Evolutionary conservation across 2,888 invertebrate species (phyloP), one percentile per base, ranked within the genome.

Genomic region (Epirrhoe alternata): DNA sequence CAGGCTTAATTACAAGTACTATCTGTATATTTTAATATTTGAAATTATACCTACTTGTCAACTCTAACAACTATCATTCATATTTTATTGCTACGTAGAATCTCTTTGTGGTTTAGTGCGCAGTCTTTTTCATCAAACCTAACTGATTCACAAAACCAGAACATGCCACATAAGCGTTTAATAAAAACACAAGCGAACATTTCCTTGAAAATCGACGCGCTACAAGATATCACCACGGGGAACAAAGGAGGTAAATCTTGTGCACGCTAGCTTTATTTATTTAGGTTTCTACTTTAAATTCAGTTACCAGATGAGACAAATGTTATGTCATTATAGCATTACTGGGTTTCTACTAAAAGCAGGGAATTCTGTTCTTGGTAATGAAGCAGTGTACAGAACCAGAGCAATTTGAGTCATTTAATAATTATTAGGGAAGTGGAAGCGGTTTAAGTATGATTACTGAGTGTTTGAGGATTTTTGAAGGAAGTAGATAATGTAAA

Each of bases 161-260:
- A 30, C 31, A 33, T 33, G 53, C 33, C 61, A 14, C 10, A 3
- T 5, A 16, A 47, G 47, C 47, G 47, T 16, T 61, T 54, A 47
- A 6, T 47, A 55, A 50, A 38, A 61, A 61, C 35, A 54, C n/a
- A 50, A 35, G 8, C 47, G 42, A 31, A 62, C 6, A 33, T 38
- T 61, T 47, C 12, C n/a, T 51, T 0, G 47, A 60, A 61, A 51
- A 54, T 47, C 54, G 6, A n/a, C 12, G 30, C 16, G 33, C 16
- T 64, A 53, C 51, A 35, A 56, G 58, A 38, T 64, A 64, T 17
- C 35, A 50, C 24, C 57, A 62, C 45, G 35, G 51, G 55, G 59
- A 50, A 62, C 60, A 63, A 63, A 59, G 50, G 17, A 66, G 58
- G 70, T 65, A 68, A 66, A 70, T 66, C 59, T 61, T 30, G 38